Percentiles rank a stretch among this genome's conserved stretches.
These are phyloP conservation scores for Chrysolophus pictus DNA, from an alignment of 2,797 vertebrate species.

Conservation along the genomic window DNA sequence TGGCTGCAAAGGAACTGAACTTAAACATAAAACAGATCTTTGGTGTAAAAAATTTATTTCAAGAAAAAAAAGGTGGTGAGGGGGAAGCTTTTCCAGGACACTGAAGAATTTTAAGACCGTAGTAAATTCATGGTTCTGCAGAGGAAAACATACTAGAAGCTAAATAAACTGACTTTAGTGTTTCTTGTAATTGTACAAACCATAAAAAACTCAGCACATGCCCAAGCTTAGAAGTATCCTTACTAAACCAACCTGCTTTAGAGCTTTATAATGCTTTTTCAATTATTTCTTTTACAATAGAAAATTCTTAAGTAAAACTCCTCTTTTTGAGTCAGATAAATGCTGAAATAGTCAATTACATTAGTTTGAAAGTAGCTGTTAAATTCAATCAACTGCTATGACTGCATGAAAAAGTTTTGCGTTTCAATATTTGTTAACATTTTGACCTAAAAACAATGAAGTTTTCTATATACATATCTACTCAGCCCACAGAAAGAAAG, in stretches of 20 bases:
- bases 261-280: background rate
- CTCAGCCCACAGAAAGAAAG: background rate
- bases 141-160: background rate
- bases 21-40: background rate
- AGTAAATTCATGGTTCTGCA: background rate
- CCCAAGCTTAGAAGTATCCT: background rate
- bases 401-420: background rate
- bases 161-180: background rate
- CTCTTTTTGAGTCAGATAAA: background rate
- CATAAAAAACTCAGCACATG: background rate
- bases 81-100: background rate
- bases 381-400: background rate
- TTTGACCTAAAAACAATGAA: background rate
- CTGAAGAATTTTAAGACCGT: background rate
- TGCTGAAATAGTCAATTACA: background rate
- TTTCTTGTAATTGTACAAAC: background rate
- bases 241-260: background rate
- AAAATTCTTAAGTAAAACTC: background rate
- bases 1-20: background rate
- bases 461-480: rapidly evolving
- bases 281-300: background rate
- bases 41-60: background rate
- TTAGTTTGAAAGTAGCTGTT: background rate
- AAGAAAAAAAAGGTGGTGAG: background rate
- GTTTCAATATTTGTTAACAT: background rate